Conservation (phyloP, 2,888 invertebrate genomes). For the Cataglyphis rosenhaueri region DNA sequence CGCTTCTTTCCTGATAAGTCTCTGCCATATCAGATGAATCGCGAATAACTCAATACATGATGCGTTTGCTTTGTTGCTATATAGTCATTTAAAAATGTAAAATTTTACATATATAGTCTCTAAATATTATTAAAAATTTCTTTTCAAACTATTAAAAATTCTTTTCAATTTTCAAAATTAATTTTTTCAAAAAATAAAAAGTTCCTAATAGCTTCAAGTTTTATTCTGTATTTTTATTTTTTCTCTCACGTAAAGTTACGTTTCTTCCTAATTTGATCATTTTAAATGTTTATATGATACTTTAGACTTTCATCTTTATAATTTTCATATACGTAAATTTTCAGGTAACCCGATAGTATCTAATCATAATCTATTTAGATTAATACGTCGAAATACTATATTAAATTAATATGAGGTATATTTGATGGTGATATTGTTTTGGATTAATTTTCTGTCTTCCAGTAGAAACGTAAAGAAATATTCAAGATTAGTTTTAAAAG, state of each 20-base stretch:
- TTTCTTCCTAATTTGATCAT: neutral
- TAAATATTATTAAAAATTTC: neutral
- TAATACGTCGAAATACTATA: neutral
- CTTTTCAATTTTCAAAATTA: neutral
- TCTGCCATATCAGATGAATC: neutral
- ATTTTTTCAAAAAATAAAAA: neutral
- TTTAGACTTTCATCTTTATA: neutral
- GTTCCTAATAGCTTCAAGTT: neutral
- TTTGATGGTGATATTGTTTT: neutral
- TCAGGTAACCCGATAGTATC: neutral
- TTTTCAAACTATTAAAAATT: neutral
- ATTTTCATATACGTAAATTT: neutral
- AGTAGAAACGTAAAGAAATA: neutral
- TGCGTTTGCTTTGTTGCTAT: neutral
- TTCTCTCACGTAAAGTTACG: neutral
- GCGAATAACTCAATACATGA: neutral
- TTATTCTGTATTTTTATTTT: neutral
- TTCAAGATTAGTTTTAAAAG: neutral
- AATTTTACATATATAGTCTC: neutral
- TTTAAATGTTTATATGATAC: neutral
- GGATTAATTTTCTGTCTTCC: neutral
- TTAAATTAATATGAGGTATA: neutral
- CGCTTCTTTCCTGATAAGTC: constrained; percentile 22
- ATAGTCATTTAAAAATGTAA: neutral
- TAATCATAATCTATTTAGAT: neutral